phyloP scores from a whole-genome alignment of 1,140 invertebrate species.

The Plutomurus gul region DNA sequence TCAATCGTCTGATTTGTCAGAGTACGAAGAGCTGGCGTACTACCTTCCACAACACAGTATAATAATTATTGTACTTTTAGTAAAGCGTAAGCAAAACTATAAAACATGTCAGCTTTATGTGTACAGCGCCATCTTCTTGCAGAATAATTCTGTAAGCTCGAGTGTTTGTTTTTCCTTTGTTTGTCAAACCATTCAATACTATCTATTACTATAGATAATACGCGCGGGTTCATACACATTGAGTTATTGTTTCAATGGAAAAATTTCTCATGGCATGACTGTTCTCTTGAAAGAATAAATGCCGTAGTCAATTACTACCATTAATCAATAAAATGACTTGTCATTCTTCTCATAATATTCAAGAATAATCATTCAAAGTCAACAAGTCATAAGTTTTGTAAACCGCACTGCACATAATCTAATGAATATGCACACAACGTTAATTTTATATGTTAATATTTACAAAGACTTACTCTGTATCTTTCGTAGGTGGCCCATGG shows the following conservation, averaged over 20 bases:
- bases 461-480: neutral
- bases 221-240: too few relatives aligned
- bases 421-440: too few relatives aligned
- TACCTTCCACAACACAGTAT: too few relatives aligned
- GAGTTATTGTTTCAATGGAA: neutral
- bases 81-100: too few relatives aligned
- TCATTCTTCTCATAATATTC: neutral
- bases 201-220: too few relatives aligned
- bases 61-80: too few relatives aligned
- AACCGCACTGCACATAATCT: too few relatives aligned
- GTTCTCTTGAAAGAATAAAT: constrained; percentile 10
- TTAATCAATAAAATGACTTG: neutral
- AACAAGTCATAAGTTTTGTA: neutral
- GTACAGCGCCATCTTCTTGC: neutral
- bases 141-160: neutral
- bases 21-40: too few relatives aligned
- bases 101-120: too few relatives aligned
- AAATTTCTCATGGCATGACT: constrained; percentile 1
- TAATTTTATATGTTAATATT: too few relatives aligned
- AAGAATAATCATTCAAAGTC: neutral
- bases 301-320: constrained; percentile 23
- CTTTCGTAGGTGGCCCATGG: neutral
- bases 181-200: too few relatives aligned
- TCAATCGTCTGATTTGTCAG: too few relatives aligned
- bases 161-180: neutral